phyloP scores from a whole-genome alignment of 1,140 invertebrate genomes.

The Lamellibrachia luymesi region DNA sequence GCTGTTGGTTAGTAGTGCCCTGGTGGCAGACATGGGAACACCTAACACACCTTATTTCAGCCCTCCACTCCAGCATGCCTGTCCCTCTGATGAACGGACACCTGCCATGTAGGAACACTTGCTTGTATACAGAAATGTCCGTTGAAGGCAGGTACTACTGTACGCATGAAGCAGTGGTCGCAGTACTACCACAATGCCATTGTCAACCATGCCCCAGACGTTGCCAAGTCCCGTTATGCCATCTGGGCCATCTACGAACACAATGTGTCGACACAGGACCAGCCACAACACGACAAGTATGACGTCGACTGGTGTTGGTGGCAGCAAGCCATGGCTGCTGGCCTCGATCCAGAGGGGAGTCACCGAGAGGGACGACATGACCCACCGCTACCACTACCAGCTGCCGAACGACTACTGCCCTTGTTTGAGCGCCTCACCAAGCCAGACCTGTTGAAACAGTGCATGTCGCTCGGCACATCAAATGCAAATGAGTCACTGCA shows the following conservation, averaged over 20 bases:
- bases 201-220: slow-evolving; percentile 34
- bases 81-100: too few relatives aligned
- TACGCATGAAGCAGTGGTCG: not conserved
- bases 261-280: not conserved
- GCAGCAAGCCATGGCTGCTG: slow-evolving; percentile 9
- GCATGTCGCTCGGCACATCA: not conserved
- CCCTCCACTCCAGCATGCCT: too few relatives aligned
- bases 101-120: too few relatives aligned
- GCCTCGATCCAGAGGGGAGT: not conserved
- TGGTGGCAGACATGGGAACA: too few relatives aligned
- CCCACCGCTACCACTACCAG: not conserved
- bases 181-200: slow-evolving; percentile 32
- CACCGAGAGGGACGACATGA: not conserved
- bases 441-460: not conserved
- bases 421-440: not conserved
- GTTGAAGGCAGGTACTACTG: too few relatives aligned
- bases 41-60: too few relatives aligned
- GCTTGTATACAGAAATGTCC: too few relatives aligned
- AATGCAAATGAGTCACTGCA: not conserved
- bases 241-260: not conserved
- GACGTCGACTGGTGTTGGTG: slow-evolving; percentile 11
- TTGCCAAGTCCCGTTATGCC: slow-evolving; percentile 30
- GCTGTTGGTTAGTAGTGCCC: too few relatives aligned
- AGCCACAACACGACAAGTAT: not conserved
- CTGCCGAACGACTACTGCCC: not conserved